Conservation (phyloP, 2,113 vertebrate species). For the Muntiacus reevesi region DNA sequence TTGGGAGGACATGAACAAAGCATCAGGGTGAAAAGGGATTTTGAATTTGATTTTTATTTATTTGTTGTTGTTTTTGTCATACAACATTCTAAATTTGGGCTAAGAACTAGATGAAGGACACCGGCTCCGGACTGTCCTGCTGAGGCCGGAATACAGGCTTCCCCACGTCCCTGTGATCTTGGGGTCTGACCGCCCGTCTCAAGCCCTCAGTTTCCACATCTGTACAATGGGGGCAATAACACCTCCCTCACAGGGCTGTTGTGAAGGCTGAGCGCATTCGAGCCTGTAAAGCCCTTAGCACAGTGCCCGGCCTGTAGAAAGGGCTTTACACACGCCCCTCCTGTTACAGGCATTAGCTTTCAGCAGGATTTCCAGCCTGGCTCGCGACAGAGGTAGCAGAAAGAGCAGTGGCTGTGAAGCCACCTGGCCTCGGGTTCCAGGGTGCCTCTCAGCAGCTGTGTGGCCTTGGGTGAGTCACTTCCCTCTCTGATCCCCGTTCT, state of each 20-base stretch:
- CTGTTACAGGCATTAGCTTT: fast-evolving
- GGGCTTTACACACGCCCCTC: fast-evolving
- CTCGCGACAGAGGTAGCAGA: background rate
- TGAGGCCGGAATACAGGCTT: background rate
- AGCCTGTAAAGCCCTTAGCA: no score
- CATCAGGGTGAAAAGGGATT: background rate
- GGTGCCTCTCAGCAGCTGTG: background rate
- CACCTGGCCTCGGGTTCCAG: background rate
- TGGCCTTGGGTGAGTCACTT: background rate
- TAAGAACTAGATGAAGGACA: background rate
- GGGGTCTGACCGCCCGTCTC: background rate
- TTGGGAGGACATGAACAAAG: background rate
- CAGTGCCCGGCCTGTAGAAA: background rate
- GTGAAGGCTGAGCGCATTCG: background rate
- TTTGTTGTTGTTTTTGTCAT: background rate
- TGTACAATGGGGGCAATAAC: background rate
- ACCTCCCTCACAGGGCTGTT: fast-evolving
- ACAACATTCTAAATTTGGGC: background rate
- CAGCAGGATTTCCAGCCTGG: background rate
- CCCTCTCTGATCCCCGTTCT: background rate
- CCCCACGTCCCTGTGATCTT: background rate
- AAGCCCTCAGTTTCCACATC: background rate
- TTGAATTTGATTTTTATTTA: background rate
- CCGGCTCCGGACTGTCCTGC: fast-evolving
- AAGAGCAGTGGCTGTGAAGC: background rate